Evolutionary conservation across 2,797 vertebrate genomes (phyloP).

Genomic region (Aeoliscus strigatus): DNA sequence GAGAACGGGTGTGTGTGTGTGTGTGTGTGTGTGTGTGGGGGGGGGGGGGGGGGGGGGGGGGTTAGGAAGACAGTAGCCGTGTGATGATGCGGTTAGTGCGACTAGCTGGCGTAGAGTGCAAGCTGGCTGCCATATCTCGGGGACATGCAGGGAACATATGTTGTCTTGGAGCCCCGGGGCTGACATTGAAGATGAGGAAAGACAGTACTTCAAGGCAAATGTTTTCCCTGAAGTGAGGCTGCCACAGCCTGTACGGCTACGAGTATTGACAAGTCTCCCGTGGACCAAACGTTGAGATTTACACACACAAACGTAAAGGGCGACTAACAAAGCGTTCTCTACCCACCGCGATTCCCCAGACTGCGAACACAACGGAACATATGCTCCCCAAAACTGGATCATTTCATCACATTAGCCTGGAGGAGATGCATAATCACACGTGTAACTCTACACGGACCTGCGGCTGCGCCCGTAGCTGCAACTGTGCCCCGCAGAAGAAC

Average conservation of each 20-base stretch:
- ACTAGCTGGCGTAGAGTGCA: constrained; percentile 72
- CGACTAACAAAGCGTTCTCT: constrained; percentile 29
- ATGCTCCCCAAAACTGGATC: constrained; percentile 35
- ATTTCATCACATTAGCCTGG: constrained; percentile 70
- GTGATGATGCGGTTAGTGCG: constrained; percentile 59
- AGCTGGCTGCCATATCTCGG: constrained; percentile 84
- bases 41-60: constrained; percentile 52
- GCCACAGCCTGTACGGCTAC: constrained; percentile 88
- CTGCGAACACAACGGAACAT: constrained; percentile 31
- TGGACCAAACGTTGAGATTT: constrained; percentile 84
- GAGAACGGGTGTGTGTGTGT: constrained; percentile 2
- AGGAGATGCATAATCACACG: constrained; percentile 68
- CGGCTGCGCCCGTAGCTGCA: constrained; percentile 62
- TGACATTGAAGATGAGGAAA: constrained; percentile 98
- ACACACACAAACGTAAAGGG: constrained; percentile 68
- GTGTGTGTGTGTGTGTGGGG: neutral
- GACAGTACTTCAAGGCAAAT: constrained; percentile 97
- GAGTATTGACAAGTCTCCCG: constrained; percentile 93
- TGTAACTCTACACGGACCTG: constrained; percentile 61
- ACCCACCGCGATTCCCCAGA: constrained; percentile 39
- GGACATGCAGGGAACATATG: constrained; percentile 98
- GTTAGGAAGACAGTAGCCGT: constrained; percentile 47
- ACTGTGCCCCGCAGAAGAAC: constrained; percentile 21
- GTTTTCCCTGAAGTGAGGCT: constrained; percentile 93
- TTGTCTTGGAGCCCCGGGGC: constrained; percentile 93